Evolutionary conservation across 2,113 vertebrate genomes (phyloP).

Genomic region (Thryonomys swinderianus): DNA sequence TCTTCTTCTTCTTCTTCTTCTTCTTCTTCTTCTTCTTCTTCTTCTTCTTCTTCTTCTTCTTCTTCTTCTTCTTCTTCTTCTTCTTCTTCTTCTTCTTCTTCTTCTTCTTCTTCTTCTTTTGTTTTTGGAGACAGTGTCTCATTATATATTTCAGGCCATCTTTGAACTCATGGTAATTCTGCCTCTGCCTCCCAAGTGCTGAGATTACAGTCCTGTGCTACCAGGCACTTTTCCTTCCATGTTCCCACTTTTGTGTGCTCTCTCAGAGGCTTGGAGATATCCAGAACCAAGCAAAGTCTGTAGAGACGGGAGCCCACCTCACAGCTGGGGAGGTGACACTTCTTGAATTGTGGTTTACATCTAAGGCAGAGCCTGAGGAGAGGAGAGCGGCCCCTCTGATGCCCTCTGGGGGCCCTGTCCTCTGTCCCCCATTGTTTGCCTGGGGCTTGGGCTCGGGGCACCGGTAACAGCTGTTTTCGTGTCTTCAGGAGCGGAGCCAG

Average conservation of each 20-base stretch:
- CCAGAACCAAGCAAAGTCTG: background rate
- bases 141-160: too few relatives aligned
- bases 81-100: too few relatives aligned
- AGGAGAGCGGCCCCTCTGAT: background rate
- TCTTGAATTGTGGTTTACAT: background rate
- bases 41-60: too few relatives aligned
- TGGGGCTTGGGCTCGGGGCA: background rate
- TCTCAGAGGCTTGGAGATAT: background rate
- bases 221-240: background rate
- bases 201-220: too few relatives aligned
- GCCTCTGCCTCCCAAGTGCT: too few relatives aligned
- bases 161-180: too few relatives aligned
- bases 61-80: too few relatives aligned
- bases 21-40: too few relatives aligned
- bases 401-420: background rate
- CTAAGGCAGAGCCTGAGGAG: background rate
- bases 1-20: too few relatives aligned
- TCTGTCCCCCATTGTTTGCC: background rate
- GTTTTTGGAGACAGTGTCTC: too few relatives aligned
- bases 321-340: background rate
- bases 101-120: too few relatives aligned
- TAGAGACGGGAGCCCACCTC: background rate
- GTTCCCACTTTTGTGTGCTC: background rate
- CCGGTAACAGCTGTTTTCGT: background rate
- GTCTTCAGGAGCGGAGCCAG: constrained; percentile 92